A percentile compares a stretch with the other conserved stretches of the same genome.
Evolutionary conservation across 2,113 vertebrate genomes (phyloP).

Genomic region (Myiopsitta monachus): DNA sequence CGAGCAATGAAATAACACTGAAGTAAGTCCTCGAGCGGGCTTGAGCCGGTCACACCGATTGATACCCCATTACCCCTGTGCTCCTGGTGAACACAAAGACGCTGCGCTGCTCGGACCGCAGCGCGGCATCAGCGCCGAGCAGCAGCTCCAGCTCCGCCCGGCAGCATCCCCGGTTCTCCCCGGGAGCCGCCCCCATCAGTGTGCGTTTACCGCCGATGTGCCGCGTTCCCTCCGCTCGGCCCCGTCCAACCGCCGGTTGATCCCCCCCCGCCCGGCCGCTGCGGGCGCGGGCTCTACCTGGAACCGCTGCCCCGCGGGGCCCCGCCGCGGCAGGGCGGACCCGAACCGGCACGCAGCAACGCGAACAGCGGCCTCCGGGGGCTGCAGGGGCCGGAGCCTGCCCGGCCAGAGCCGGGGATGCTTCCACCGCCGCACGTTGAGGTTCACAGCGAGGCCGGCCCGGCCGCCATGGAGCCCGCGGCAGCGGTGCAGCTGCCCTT

Average conservation of each 20-base stretch:
- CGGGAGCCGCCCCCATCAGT: neutral
- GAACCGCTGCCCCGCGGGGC: too few species aligned
- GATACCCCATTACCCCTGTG: rapidly evolving
- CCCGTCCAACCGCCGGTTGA: neutral
- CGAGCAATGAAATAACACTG: rapidly evolving
- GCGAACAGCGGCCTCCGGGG: too few species aligned
- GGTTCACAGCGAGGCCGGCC: neutral
- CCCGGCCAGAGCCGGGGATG: neutral
- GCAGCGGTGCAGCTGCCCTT: neutral
- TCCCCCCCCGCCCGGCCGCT: neutral
- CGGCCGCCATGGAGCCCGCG: neutral
- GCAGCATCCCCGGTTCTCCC: rapidly evolving
- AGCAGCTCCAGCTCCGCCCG: rapidly evolving
- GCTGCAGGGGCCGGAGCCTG: too few species aligned
- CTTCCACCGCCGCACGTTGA: neutral
- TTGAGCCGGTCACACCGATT: neutral
- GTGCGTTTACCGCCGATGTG: rapidly evolving
- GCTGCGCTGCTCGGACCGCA: rapidly evolving
- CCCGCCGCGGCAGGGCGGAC: too few species aligned
- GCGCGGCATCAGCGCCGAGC: rapidly evolving
- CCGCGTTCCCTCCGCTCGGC: neutral
- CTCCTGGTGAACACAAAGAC: rapidly evolving
- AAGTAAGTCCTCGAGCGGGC: neutral
- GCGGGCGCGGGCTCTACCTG: too few species aligned
- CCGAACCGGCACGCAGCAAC: too few species aligned